These are phyloP conservation scores for Drosophila antonietae DNA, from an alignment of 2,888 invertebrate genomes.

Conservation along the genomic window DNA sequence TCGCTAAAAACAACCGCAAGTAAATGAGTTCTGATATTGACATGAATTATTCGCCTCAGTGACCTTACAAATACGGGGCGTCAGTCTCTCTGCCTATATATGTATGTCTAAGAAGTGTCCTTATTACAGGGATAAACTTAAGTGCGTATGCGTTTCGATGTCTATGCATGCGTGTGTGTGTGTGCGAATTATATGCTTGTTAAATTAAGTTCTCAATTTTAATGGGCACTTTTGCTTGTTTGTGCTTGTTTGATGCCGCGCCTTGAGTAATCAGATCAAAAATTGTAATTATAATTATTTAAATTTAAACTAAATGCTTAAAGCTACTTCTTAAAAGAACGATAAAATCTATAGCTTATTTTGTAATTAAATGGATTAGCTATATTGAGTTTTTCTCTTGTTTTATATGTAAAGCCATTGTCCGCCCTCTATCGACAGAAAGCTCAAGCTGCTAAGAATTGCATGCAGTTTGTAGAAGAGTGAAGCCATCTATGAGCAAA, in stretches of 20 bases:
- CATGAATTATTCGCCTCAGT: constrained; percentile 72
- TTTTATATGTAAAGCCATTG: too few relatives aligned
- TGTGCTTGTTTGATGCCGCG: constrained; percentile 31
- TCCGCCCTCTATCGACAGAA: background rate
- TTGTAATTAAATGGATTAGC: background rate
- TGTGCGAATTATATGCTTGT: constrained; percentile 27
- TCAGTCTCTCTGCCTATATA: constrained; percentile 7
- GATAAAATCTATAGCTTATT: background rate
- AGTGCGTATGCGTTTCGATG: constrained; percentile 10
- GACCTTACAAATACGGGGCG: constrained; percentile 57
- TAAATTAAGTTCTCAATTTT: constrained; percentile 55
- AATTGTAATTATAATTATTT: background rate
- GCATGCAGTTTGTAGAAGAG: background rate
- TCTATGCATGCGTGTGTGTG: background rate
- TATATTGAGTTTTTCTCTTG: background rate
- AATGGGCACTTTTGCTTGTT: constrained; percentile 40
- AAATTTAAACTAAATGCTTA: background rate
- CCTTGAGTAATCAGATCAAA: constrained; percentile 40
- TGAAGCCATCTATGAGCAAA: background rate
- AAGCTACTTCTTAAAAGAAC: background rate
- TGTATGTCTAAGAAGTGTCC: constrained; percentile 5
- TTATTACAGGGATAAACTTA: constrained; percentile 13
- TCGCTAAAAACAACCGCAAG: constrained; percentile 66
- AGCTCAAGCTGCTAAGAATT: background rate
- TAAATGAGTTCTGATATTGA: constrained; percentile 76